A percentile compares a stretch with the other conserved stretches of the same genome.
These are phyloP conservation scores for Anolis apletophallus DNA, from an alignment of 2,797 vertebrate species.

Conservation along the genomic window DNA sequence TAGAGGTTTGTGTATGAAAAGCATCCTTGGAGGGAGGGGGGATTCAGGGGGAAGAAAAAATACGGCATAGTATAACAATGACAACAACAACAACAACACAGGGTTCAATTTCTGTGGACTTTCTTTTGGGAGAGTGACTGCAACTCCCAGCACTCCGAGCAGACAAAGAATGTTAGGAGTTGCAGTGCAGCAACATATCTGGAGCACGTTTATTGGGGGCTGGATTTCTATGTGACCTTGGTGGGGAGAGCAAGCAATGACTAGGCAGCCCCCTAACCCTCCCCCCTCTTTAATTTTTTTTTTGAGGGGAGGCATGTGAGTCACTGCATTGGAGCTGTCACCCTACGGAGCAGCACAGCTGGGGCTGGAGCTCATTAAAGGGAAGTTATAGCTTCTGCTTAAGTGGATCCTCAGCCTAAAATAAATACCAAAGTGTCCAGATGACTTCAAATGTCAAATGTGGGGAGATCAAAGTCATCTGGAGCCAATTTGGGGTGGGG, in stretches of 20 bases:
- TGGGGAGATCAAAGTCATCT: conserved; percentile 23
- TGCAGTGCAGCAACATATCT: no score
- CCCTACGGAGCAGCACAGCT: conserved; percentile 14
- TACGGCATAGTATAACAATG: background rate
- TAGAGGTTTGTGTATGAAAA: background rate
- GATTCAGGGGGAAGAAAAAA: background rate
- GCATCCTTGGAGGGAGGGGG: background rate
- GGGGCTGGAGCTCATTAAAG: conserved; percentile 5
- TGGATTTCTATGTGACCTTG: no score
- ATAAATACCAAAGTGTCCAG: conserved; percentile 24
- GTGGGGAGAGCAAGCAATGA: background rate
- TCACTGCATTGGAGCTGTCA: background rate
- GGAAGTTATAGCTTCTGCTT: conserved; percentile 31
- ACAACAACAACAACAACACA: no score
- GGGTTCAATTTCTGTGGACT: background rate
- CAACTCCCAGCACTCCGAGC: no score
- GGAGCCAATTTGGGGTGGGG: background rate
- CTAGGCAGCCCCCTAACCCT: background rate
- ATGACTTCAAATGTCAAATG: conserved; percentile 11
- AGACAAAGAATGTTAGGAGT: no score
- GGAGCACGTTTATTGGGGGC: no score
- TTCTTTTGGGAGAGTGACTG: background rate
- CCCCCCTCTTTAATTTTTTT: background rate
- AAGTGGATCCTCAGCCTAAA: conserved; percentile 28
- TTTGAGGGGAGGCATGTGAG: background rate